Evolutionary conservation across 2,888 invertebrate species (phyloP).

Genomic region (Chirona hameri): DNA sequence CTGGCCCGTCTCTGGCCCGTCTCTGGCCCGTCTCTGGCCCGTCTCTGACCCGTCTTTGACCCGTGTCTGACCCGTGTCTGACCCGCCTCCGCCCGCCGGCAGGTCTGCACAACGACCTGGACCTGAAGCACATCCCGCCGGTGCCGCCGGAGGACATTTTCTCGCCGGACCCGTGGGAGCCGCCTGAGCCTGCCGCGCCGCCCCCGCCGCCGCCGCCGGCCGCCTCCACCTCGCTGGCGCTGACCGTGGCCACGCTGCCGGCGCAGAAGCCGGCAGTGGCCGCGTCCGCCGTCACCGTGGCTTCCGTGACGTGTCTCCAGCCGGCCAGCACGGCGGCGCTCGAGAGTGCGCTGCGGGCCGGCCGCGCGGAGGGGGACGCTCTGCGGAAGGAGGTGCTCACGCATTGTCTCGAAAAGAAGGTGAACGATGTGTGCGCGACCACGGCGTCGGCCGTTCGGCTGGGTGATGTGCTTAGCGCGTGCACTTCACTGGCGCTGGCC

Average conservation of each 20-base stretch:
- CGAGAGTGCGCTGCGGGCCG: constrained; percentile 39
- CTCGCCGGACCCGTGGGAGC: constrained; percentile 27
- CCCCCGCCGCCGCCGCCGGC: constrained; percentile 2
- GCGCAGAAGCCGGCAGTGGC: not conserved
- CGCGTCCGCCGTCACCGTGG: not conserved
- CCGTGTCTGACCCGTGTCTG: not conserved
- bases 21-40: too few relatives aligned
- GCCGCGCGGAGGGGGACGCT: constrained; percentile 36
- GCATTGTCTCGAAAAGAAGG: constrained; percentile 4
- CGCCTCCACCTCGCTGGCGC: not conserved
- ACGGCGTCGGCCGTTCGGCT: constrained; percentile 10
- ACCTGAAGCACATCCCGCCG: constrained; percentile 27
- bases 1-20: too few relatives aligned
- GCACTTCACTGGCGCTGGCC: constrained; percentile 36
- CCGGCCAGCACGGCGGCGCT: constrained; percentile 38
- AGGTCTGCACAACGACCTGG: constrained; percentile 24
- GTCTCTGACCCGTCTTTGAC: too few relatives aligned
- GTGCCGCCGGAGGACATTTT: constrained; percentile 29
- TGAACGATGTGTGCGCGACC: constrained; percentile 1
- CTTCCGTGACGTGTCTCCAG: constrained; percentile 34
- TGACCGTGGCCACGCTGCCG: not conserved
- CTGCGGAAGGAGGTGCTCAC: constrained; percentile 25
- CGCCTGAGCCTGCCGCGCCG: not conserved
- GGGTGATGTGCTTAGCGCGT: constrained; percentile 32
- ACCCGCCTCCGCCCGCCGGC: not conserved